Conservation (phyloP, 2,113 vertebrate species). For the Meles meles region DNA sequence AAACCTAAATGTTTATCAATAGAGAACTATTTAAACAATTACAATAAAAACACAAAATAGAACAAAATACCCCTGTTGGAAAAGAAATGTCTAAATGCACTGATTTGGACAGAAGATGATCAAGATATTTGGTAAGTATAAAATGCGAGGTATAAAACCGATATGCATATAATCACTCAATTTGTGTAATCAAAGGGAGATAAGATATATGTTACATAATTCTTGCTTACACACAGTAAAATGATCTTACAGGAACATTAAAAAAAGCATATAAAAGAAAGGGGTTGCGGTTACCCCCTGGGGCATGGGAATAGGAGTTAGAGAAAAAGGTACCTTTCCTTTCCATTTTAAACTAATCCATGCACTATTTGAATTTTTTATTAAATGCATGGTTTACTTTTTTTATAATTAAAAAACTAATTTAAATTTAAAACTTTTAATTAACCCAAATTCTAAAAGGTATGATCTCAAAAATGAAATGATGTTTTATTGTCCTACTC, state of each 20-base stretch:
- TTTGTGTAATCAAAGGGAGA: background rate
- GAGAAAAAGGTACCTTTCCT: background rate
- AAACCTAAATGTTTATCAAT: background rate
- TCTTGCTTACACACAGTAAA: background rate
- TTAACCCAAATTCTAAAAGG: background rate
- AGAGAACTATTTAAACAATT: background rate
- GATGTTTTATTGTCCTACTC: background rate
- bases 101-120: background rate
- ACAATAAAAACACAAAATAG: background rate
- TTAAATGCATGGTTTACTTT: background rate
- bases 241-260: background rate
- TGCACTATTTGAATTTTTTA: slow-evolving; percentile 15
- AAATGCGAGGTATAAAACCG: background rate
- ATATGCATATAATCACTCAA: background rate
- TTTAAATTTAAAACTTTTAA: slow-evolving; percentile 18
- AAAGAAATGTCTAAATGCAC: background rate
- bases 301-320: background rate
- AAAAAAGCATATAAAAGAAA: slow-evolving; percentile 15
- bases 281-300: background rate
- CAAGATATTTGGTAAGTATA: background rate
- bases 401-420: background rate
- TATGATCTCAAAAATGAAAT: slow-evolving; percentile 25
- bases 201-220: background rate
- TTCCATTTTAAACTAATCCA: slow-evolving; percentile 7
- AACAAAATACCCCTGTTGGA: background rate